Evolutionary conservation across 1,140 invertebrate genomes (phyloP).

Genomic region (Hyles vespertilio): DNA sequence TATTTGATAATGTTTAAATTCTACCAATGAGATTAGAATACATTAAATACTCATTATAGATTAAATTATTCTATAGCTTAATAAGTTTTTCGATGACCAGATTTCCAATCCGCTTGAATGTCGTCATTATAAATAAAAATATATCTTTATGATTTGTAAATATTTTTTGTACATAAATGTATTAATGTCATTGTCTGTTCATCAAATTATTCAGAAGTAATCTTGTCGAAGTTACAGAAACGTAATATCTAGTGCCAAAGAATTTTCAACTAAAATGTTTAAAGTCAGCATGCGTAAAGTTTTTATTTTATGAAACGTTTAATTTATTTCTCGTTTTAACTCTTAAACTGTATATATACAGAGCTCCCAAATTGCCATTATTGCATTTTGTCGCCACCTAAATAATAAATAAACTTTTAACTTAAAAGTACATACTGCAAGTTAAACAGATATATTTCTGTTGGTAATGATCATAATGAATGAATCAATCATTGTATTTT

Average conservation of each 20-base stretch:
- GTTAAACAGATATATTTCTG: no score
- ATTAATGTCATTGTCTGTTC: no score
- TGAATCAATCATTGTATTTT: no score
- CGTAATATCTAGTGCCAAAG: slow-evolving; percentile 4
- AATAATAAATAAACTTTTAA: no score
- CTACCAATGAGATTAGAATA: not conserved
- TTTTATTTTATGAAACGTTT: slow-evolving; percentile 2
- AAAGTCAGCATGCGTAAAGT: no score
- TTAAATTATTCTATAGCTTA: slow-evolving; percentile 4
- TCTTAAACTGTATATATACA: not conserved
- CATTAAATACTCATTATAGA: slow-evolving; percentile 3
- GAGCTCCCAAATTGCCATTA: no score
- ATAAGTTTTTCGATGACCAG: not conserved
- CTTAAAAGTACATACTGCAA: no score
- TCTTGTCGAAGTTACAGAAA: slow-evolving; percentile 1
- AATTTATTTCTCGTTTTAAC: slow-evolving; percentile 5
- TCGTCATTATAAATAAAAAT: not conserved
- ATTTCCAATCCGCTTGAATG: no score
- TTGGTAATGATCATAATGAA: no score
- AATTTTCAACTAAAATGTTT: slow-evolving; percentile 3
- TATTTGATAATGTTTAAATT: not conserved
- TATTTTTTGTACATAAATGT: slow-evolving; percentile 4
- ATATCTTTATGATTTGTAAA: slow-evolving; percentile 2
- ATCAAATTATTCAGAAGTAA: not conserved
- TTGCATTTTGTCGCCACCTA: no score